Base-by-base conservation (phyloP, 2,888 invertebrate genomes). In the Adelphocoris suturalis region DNA sequence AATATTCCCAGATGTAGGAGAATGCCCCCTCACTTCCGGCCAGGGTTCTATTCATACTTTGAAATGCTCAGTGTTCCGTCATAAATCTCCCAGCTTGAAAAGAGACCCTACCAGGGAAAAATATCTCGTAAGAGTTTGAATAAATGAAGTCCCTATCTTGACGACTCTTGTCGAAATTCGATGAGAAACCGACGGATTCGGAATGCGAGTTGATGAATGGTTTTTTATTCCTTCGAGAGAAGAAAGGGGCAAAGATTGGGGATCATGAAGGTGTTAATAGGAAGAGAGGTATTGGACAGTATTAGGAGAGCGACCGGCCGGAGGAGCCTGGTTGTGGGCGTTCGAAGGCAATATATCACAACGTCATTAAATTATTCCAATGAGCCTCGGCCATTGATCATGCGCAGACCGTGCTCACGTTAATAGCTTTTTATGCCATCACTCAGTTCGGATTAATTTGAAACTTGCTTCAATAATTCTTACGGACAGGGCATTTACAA, bases 401-500 rank as follows among this genome's bases (percentile, higher is more conserved):
- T 90, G 90, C 82, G 87, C 89, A 37, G 89, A 75, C 87, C 90
- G 90, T 90, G 91, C 90, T 91, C 91, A 90, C 89, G 91, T 91
- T 92, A 91, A 92, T 91, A 90, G 91, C 91, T 91, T 92, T 91
- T 91, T 91, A 92, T 92, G 91, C 91, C 92, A 91, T 92, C 92
- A 91, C 91, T 91, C 91, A 91, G 91, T 82, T 89, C 91, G 90
- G 91, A 91, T 91, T 91, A 91, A 91, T 91, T 91, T 91, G 90
- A 91, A 92, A 91, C 90, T 92, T 90, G 91, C 91, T 92, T 92
- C 91, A 91, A 91, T 92, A 92, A 92, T 92, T 91, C 91, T 92
- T 91, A 91, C 90, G 89, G 91, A 91, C 91, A 91, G 91, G 91
- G 91, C 91, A 91, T 91, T 91, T 91, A 92, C 91, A 90, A 91